These are phyloP conservation scores for Chymomyza costata DNA, from an alignment of 1,140 invertebrate genomes.

Conservation along the genomic window DNA sequence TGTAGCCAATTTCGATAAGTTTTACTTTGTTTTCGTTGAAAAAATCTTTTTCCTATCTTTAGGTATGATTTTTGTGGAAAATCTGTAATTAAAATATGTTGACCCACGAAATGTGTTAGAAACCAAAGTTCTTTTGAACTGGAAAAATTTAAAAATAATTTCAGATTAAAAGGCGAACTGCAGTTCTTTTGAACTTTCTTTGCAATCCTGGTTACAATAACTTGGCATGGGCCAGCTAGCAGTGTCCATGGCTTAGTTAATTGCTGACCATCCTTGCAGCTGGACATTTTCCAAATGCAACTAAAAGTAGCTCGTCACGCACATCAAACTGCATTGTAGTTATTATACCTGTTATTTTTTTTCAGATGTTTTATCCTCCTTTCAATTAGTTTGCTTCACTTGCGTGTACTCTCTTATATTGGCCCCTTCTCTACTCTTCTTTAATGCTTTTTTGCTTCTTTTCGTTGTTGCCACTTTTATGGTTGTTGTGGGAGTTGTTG, in stretches of 20 bases:
- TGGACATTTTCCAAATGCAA: constrained; percentile 27
- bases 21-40: too few relatives aligned
- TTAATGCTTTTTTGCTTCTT: constrained; percentile 28
- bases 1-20: too few relatives aligned
- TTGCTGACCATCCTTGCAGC: constrained; percentile 35
- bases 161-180: too few relatives aligned
- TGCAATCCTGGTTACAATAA: neutral
- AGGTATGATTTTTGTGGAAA: too few relatives aligned
- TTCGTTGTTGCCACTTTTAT: constrained; percentile 11
- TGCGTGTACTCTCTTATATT: constrained; percentile 30
- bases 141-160: too few relatives aligned
- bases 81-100: too few relatives aligned
- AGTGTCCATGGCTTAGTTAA: constrained; percentile 2
- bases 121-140: too few relatives aligned
- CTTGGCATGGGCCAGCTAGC: neutral
- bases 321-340: constrained; percentile 10
- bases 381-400: constrained; percentile 4
- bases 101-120: too few relatives aligned
- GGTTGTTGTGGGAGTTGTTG: constrained; percentile 8
- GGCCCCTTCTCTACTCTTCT: constrained; percentile 7
- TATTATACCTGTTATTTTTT: too few relatives aligned
- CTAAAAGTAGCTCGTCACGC: neutral
- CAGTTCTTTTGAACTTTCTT: too few relatives aligned
- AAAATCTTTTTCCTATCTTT: too few relatives aligned
- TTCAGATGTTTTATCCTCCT: too few relatives aligned